Evolutionary conservation across 2,797 vertebrate species (phyloP), one percentile per base, ranked within the genome.

Genomic region (Iguana delicatissima): DNA sequence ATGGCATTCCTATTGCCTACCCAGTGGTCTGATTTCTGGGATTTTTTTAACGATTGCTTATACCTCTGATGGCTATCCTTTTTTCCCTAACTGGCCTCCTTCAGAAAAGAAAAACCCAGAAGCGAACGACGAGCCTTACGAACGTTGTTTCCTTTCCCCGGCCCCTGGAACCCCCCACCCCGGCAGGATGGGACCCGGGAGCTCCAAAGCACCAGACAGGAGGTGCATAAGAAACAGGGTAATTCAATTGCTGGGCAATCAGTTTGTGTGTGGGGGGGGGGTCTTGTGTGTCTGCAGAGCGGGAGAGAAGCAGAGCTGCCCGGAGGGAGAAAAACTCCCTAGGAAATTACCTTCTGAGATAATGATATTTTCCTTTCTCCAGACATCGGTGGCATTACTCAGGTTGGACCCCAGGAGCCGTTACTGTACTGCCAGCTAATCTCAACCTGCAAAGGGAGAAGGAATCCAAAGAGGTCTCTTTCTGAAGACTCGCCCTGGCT

Each of bases 321-420:
- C 26, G 5, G 67, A 46, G 76, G 72, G 57, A n/a, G 46, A 1
- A 62, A 16, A 87, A 85, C 29, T 64, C 76, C 76, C 16, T 8
- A 2, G 73, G 82, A 80, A 89, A 87, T 89, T 73, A 92, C 85
- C 89, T 81, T n/a, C 80, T 59, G 0, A 52, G 24, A 88, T 91
- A 95, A 95, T 77, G 69, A 74, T 89, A 84, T 94, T 94, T 92
- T 52, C 18, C 50, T 69, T 89, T 88, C 86, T 85, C 85, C 80
- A 93, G 91, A 84, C 74, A 1, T 74, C 10, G 0, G 52, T 80
- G 79, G 59, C 64, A 57, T 90, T 82, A 59, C 84, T 93, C 35
- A 86, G 88, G 84, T 35, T 94, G 55, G 64, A 73, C 59, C 57
- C 0, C 1, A 92, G 88, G 46, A 89, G 72, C 92, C 88, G 86